Percentiles rank a stretch among this genome's conserved stretches.
Evolutionary conservation across 2,797 vertebrate species (phyloP).

Genomic region (Orestias chungarensis): DNA sequence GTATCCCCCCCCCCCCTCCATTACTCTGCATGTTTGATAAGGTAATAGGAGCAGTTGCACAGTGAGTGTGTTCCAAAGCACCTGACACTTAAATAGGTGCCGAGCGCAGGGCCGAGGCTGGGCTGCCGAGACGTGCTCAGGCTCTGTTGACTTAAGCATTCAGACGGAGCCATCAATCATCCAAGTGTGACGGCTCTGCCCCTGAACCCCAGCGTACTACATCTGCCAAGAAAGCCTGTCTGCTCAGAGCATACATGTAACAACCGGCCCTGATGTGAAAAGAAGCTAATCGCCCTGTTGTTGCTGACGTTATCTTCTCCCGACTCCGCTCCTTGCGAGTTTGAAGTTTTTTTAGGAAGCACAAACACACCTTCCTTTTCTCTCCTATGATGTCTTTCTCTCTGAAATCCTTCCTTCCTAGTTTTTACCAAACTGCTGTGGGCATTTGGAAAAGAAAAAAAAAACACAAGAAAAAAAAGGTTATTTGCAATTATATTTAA

Average conservation of each 20-base stretch:
- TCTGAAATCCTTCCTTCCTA: slow-evolving; percentile 74
- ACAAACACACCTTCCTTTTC: slow-evolving; percentile 25
- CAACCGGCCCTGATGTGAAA: slow-evolving; percentile 67
- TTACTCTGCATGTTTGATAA: slow-evolving; percentile 64
- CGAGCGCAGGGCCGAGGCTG: slow-evolving; percentile 67
- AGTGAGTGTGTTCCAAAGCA: slow-evolving; percentile 67
- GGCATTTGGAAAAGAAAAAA: slow-evolving; percentile 65
- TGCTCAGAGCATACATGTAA: slow-evolving; percentile 62
- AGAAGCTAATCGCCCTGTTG: slow-evolving; percentile 33
- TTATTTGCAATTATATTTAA: slow-evolving; percentile 83
- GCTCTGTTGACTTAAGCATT: slow-evolving; percentile 84
- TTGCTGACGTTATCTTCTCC: slow-evolving; percentile 27
- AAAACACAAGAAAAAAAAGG: slow-evolving; percentile 70
- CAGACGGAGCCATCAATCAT: slow-evolving; percentile 83
- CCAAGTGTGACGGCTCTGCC: slow-evolving; percentile 72
- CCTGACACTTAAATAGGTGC: slow-evolving; percentile 81
- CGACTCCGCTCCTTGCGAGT: slow-evolving; percentile 15
- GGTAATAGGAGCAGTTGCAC: slow-evolving; percentile 74
- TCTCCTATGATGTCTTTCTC: slow-evolving; percentile 43
- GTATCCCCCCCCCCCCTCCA: neutral
- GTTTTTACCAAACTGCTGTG: slow-evolving; percentile 66
- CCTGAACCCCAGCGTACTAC: slow-evolving; percentile 65
- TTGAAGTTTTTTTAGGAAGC: slow-evolving; percentile 21
- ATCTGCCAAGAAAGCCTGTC: slow-evolving; percentile 73
- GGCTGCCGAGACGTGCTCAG: slow-evolving; percentile 78